Percentiles rank a stretch among this genome's conserved stretches.
Conservation (phyloP, 2,797 vertebrate species). For the Poecilia picta region DNA sequence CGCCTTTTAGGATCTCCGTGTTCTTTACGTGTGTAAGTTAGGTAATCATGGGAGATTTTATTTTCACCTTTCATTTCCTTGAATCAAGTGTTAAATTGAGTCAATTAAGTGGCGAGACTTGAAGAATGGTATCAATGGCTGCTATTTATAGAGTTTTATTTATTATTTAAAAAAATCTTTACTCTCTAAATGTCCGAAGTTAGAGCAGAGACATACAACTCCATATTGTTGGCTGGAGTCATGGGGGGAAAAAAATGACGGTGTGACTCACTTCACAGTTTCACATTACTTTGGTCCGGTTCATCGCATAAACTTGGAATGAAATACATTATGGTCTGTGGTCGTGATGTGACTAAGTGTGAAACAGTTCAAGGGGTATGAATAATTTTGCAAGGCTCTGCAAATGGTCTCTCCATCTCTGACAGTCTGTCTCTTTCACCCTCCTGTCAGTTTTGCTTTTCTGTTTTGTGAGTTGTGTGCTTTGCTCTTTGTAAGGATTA, state of each 20-base stretch:
- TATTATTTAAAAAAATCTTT: neutral
- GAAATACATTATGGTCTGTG: neutral
- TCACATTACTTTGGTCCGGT: neutral
- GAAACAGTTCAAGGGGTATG: neutral
- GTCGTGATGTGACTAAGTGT: neutral
- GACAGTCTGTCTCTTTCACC: neutral
- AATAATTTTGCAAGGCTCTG: neutral
- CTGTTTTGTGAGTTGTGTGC: neutral
- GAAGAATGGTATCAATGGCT: too few species aligned
- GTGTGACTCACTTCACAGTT: neutral
- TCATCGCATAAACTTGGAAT: neutral
- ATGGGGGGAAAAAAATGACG: fast-evolving
- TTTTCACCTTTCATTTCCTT: neutral
- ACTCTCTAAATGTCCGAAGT: neutral
- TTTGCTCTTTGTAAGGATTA: neutral
- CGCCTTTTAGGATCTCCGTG: constrained; percentile 22
- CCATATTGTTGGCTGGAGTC: neutral
- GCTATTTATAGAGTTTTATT: neutral
- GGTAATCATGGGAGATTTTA: neutral
- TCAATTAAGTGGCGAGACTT: neutral
- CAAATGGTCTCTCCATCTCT: neutral
- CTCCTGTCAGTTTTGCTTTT: neutral
- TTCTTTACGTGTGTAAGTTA: constrained; percentile 19
- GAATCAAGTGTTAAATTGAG: neutral
- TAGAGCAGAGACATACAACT: neutral